These are phyloP conservation scores for Drosophila albomicans DNA, from an alignment of 1,140 invertebrate genomes.

Conservation along the genomic window DNA sequence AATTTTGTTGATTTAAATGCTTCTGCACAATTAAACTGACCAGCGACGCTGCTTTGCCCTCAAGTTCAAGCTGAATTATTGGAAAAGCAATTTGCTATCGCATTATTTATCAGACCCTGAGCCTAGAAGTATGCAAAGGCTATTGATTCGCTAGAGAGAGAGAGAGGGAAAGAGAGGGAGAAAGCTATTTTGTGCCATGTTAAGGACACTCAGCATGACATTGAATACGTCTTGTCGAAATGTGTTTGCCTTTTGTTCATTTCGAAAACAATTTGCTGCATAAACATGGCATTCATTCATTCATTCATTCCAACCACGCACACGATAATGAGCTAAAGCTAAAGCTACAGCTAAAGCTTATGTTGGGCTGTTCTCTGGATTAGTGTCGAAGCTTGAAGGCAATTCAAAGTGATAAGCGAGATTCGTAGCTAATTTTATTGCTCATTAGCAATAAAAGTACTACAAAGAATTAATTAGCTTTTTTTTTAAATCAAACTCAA, in stretches of 20 bases:
- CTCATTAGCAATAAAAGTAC: no score
- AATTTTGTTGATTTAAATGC: constrained; percentile 30
- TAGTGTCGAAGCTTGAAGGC: background rate
- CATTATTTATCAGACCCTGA: constrained; percentile 35
- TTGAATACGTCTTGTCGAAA: constrained; percentile 31
- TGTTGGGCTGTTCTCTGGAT: background rate
- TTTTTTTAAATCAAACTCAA: constrained; percentile 4
- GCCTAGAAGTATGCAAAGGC: constrained; percentile 46
- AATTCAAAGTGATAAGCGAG: background rate
- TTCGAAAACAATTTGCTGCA: constrained; percentile 14
- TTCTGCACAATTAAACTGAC: constrained; percentile 32
- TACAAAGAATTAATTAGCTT: background rate
- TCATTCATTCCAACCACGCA: background rate
- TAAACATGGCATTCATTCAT: constrained; percentile 18
- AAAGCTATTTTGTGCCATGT: constrained; percentile 14
- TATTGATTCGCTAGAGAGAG: constrained; percentile 21
- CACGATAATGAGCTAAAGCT: constrained; percentile 17
- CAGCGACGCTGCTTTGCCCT: constrained; percentile 3
- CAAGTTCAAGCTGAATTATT: constrained; percentile 48
- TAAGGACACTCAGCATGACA: constrained; percentile 42
- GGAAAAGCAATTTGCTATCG: constrained; percentile 53
- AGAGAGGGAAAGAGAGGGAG: background rate
- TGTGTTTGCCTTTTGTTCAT: constrained; percentile 11
- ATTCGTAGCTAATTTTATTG: background rate
- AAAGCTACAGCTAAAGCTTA: background rate